Evolutionary conservation across 2,888 invertebrate genomes (phyloP).

Genomic region (Entomobrya multifasciata): DNA sequence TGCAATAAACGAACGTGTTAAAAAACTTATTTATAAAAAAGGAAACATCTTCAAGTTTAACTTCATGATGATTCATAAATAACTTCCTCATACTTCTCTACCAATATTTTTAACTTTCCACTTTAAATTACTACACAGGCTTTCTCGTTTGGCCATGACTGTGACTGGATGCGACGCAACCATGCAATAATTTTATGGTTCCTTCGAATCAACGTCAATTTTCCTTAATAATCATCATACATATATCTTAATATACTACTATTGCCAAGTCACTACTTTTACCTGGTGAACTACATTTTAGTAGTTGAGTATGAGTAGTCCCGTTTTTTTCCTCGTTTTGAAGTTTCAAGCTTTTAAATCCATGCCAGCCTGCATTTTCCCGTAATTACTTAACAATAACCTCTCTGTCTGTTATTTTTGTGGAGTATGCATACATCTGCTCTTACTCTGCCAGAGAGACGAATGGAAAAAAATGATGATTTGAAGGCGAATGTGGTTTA

Average conservation of each 20-base stretch:
- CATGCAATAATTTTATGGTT: no score
- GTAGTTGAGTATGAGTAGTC: slow-evolving; percentile 28
- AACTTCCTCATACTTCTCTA: neutral
- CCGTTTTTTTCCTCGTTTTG: neutral
- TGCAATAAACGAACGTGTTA: neutral
- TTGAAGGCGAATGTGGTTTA: slow-evolving; percentile 58
- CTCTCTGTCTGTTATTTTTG: slow-evolving; percentile 25
- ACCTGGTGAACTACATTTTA: neutral
- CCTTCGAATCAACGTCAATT: neutral
- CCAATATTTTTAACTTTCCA: no score
- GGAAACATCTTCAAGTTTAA: neutral
- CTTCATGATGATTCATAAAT: neutral
- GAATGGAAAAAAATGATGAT: neutral
- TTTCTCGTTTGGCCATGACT: neutral
- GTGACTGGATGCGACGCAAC: no score
- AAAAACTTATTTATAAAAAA: no score
- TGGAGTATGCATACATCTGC: no score
- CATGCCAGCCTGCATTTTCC: neutral
- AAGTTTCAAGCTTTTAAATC: neutral
- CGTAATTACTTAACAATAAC: neutral
- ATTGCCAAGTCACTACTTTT: neutral
- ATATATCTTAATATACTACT: neutral
- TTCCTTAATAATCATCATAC: neutral
- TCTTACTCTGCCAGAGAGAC: neutral
- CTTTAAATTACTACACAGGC: neutral